Base-by-base conservation (phyloP, 2,797 vertebrate genomes). In the Myotis findleyi region DNA sequence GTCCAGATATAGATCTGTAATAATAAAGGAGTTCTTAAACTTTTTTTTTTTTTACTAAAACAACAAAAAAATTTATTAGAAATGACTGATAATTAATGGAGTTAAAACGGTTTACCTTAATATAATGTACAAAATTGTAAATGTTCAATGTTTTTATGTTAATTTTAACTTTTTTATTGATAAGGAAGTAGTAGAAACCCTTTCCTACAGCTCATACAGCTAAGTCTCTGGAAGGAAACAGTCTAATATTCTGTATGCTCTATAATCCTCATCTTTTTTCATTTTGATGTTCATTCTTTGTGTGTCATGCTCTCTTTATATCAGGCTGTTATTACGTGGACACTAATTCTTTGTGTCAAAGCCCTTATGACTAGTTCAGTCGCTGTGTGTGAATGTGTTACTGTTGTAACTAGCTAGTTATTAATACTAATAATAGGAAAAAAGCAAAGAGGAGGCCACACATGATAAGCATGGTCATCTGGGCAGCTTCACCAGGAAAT, bases 281-380 rank as follows among this genome's bases (percentile, higher is more conserved):
- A 53, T 77, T 77, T 66, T 71, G 69, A n/a, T 49, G 1, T 75
- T 21, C 9, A 1, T 16, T 69, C 47, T 55, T 92, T 62, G 23
- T 89, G 33, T 62, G 62, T 9, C 36, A 33, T 20, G 12, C 3
- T 62, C 23, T 68, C 6, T 41, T 89, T 75, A 62, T 2, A 53
- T 18, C 62, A 53, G 36, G 11, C 27, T 82, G 5, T 44, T 64
- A 7, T 44, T 76, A 71, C 4, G 62, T 71, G n/a, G 36, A 49
- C n/a, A 76, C 30, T 71, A 73, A 73, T 38, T 66, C 13, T 83
- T 87, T 95, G 8, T 79, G 23, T 93, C 41, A 95, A 33, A 82
- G 53, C 2, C 55, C 49, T 77, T 77, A 53, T 76, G 33, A 68
- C 33, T 69, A 76, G 64, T 82, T 83, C 10, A 51, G 2, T 66